Evolutionary conservation across 2,797 vertebrate species (phyloP), one percentile per base, ranked within the genome.

Genomic region (Enteromius unitaeniatus): DNA sequence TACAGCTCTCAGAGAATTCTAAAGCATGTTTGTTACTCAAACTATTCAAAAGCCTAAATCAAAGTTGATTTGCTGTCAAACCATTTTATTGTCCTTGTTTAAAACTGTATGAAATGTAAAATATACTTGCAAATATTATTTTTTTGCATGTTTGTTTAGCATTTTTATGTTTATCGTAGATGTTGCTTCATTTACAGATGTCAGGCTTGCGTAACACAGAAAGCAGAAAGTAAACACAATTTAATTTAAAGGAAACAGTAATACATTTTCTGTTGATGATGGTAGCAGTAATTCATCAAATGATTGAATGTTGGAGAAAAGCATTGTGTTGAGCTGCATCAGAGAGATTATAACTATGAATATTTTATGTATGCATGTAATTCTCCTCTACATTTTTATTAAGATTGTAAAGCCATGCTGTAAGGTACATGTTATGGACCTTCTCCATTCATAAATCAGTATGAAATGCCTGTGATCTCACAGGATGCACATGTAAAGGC

Each of bases 401-500:
- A 47, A 31, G 51, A 81, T 72, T 60, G 51, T 60, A 70, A 70
- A 72, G 37, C 67, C 1, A 10, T n/a, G 2, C 67, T 34, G 23
- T 47, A 37, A 72, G 17, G 19, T n/a, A 82, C 42, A 21, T 45
- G 23, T 86, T 74, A 82, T 58, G 60, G 23, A 23, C 42, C 37
- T n/a, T 76, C 58, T 17, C 78, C 49, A 42, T 78, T 84, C 78
- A 81, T 86, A 78, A 85, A 86, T 86, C 84, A 85, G 9, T 78
- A 51, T 40, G 19, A 86, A 86, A 53, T 45, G 64, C 60, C 31
- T 62, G 73, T 67, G 78, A 74, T 55, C 68, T 81, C 42, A 73
- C 79, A 23, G 68, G 53, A 80, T 42, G 26, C 10, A 6, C 10
- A 17, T 79, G 49, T 69, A 74, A 74, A 47, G 1, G 7, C 69